These are phyloP conservation scores for Bujurquina vittata DNA, from an alignment of 2,113 vertebrate genomes.

Conservation along the genomic window DNA sequence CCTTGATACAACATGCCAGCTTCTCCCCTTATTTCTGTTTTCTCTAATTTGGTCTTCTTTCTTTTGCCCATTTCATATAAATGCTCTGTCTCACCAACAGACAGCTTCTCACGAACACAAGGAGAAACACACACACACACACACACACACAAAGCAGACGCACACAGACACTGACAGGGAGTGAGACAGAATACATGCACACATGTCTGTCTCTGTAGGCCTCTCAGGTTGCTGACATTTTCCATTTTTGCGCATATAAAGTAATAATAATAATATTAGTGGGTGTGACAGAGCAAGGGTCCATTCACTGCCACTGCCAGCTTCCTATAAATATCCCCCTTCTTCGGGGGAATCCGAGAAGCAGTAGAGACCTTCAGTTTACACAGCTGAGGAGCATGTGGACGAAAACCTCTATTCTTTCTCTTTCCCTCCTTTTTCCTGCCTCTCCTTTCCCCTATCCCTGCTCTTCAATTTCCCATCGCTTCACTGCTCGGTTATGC, in stretches of 20 bases:
- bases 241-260: conserved; percentile 83
- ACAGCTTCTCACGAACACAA: conserved; percentile 56
- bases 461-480: conserved; percentile 63
- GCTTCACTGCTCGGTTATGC: conserved; percentile 46
- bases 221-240: conserved; percentile 84
- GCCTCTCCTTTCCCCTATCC: conserved; percentile 45
- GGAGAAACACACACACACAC: conserved; percentile 28
- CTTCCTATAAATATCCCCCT: conserved; percentile 85
- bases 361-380: conserved; percentile 82
- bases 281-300: conserved; percentile 80
- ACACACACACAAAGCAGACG: conserved; percentile 19
- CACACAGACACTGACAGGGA: conserved; percentile 19
- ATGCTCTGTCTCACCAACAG: conserved; percentile 49
- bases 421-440: conserved; percentile 54
- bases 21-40: conserved; percentile 62
- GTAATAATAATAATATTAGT: conserved; percentile 85
- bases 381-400: conserved; percentile 88
- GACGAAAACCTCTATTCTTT: conserved; percentile 72
- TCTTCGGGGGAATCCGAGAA: conserved; percentile 83
- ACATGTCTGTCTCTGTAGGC: conserved; percentile 70
- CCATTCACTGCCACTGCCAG: conserved; percentile 77
- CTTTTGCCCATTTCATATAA: conserved; percentile 58
- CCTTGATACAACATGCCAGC: conserved; percentile 66
- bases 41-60: conserved; percentile 60
- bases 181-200: conserved; percentile 58